phyloP scores from a whole-genome alignment of 2,797 vertebrate genomes.

The Tenualosa ilisha region DNA sequence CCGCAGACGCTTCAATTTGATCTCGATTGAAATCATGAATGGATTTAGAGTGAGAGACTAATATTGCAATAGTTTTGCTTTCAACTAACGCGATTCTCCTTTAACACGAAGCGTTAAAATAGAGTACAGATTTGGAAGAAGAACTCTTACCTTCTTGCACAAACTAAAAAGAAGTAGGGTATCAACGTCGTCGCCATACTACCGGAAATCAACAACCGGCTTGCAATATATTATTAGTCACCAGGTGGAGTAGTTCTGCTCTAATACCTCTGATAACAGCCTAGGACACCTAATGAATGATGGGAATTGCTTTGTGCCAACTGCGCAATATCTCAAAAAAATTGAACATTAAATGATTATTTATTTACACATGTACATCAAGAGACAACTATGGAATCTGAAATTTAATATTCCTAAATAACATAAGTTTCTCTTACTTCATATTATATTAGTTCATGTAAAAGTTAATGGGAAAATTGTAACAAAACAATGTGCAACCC shows the following conservation, averaged over 20 bases:
- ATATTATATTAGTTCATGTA: background rate
- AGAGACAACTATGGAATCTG: background rate
- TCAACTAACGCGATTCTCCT: background rate
- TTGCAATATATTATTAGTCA: conserved; percentile 38
- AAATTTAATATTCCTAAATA: conserved; percentile 18
- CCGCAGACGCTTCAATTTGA: background rate
- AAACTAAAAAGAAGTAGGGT: conserved; percentile 48
- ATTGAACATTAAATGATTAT: conserved; percentile 38
- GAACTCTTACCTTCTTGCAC: conserved; percentile 46
- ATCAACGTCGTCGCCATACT: conserved; percentile 75
- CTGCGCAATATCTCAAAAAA: background rate
- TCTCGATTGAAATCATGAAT: background rate
- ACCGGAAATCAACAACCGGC: conserved; percentile 75
- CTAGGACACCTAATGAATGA: too few species aligned
- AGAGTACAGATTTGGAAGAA: background rate
- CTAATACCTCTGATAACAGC: background rate
- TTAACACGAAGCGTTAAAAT: background rate
- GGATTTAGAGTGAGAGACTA: background rate
- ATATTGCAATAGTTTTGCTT: background rate
- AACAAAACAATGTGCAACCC: conserved; percentile 8
- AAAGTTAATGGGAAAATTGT: background rate
- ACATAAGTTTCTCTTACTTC: background rate
- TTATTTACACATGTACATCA: conserved; percentile 58
- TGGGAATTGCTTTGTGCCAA: background rate
- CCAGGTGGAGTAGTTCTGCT: conserved; percentile 52